A percentile compares a stretch with the other conserved stretches of the same genome.
phyloP scores from a whole-genome alignment of 2,113 vertebrate genomes.

The Phrynosoma platyrhinos region DNA sequence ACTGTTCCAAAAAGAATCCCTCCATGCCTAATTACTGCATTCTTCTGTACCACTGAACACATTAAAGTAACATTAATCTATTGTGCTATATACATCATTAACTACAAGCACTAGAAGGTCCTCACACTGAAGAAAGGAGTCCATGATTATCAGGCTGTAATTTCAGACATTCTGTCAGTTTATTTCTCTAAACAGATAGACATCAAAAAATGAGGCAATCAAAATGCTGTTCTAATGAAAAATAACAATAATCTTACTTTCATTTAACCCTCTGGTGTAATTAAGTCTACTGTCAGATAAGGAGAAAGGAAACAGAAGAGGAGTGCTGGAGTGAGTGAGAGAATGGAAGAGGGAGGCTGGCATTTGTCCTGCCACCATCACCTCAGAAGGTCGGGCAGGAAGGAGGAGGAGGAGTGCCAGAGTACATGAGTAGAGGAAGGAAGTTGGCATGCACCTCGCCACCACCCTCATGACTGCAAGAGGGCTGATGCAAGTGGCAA shows the following conservation, averaged over 20 bases:
- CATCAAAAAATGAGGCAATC: conserved; percentile 25
- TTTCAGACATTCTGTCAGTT: conserved; percentile 45
- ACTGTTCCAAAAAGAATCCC: conserved; percentile 69
- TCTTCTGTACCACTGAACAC: conserved; percentile 66
- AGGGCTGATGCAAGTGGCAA: too few species aligned
- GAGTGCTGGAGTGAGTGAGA: too few species aligned
- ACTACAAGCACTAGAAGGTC: conserved; percentile 37
- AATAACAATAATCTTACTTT: conserved; percentile 26
- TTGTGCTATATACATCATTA: conserved; percentile 65
- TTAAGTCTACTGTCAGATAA: conserved; percentile 7
- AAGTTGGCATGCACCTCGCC: too few species aligned
- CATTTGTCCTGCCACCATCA: too few species aligned
- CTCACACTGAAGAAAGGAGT: conserved; percentile 49
- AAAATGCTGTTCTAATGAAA: conserved; percentile 25
- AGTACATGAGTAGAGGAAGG: too few species aligned
- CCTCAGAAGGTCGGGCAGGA: too few species aligned
- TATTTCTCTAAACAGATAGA: conserved; percentile 35
- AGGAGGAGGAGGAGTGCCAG: too few species aligned
- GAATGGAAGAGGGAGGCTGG: too few species aligned
- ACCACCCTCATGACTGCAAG: too few species aligned
- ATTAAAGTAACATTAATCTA: conserved; percentile 49
- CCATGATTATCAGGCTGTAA: conserved; percentile 45
- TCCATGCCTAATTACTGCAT: conserved; percentile 70
- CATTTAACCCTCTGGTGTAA: background rate
- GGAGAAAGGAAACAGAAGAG: too few species aligned